Evolutionary conservation across 1,140 invertebrate species (phyloP), one percentile per base, ranked within the genome.

Genomic region (Maniola jurtina): DNA sequence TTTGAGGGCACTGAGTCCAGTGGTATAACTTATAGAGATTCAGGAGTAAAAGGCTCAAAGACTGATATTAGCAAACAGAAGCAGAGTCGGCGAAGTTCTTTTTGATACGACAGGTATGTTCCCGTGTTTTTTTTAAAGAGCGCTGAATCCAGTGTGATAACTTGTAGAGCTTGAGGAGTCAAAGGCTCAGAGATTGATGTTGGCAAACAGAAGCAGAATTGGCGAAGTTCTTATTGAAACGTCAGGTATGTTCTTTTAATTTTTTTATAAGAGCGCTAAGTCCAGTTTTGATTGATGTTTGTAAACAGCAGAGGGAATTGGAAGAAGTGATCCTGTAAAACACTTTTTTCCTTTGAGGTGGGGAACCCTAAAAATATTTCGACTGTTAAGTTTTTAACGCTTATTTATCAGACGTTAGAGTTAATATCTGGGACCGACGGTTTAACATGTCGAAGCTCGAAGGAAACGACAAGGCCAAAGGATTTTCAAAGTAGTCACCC

Each of bases 381-480:
- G n/a, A n/a, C n/a, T n/a, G n/a, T 86, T 0, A 83, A 89, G 6
- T 91, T 90, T 64, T 76, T 91, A 48, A 54, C 78, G 35, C 34
- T 68, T 6, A 68, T 61, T 1, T 80, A 72, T 60, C 86, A 88
- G 56, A 84, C 77, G 62, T 74, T 78, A 59, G n/a, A 90, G 16
- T 61, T 90, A 25, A n/a, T n/a, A n/a, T n/a, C n/a, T n/a, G n/a
- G n/a, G n/a, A n/a, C n/a, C n/a, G n/a, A n/a, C n/a, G n/a, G n/a
- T n/a, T n/a, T n/a, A n/a, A n/a, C n/a, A n/a, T n/a, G n/a, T n/a
- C n/a, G n/a, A n/a, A n/a, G n/a, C n/a, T n/a, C n/a, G n/a, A n/a
- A n/a, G 79, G 36, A 82, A 88, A 56, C 76, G 88, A 82, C 79
- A 86, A 83, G 89, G n/a, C n/a, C n/a, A n/a, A n/a, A n/a, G n/a